Conservation (phyloP, 2,797 vertebrate species). For the Syngnathus acus region DNA sequence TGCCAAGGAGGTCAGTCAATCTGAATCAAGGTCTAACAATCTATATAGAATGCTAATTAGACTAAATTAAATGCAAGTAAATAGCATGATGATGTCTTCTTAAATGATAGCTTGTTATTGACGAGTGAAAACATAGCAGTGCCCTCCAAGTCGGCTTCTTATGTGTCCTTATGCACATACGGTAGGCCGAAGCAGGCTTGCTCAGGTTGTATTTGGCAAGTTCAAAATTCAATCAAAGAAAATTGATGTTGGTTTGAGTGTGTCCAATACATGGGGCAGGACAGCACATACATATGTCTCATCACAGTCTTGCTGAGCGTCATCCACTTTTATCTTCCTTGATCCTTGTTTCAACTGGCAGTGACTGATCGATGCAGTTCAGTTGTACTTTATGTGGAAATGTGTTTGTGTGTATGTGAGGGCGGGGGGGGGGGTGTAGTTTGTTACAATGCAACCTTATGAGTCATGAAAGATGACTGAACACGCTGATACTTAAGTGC, state of each 20-base stretch:
- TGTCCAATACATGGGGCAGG: constrained; percentile 22
- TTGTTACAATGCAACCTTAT: constrained; percentile 18
- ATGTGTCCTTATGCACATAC: not conserved
- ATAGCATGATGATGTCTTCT: not conserved
- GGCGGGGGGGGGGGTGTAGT: not conserved
- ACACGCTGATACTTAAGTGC: constrained; percentile 10
- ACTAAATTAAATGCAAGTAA: constrained; percentile 13
- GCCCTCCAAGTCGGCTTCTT: constrained; percentile 11
- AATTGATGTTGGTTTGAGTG: constrained; percentile 20
- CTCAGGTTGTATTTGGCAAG: constrained; percentile 7
- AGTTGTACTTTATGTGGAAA: constrained; percentile 21
- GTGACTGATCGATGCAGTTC: constrained; percentile 39
- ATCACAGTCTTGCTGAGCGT: constrained; percentile 22
- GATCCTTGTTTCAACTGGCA: constrained; percentile 37
- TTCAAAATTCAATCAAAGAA: constrained; percentile 16
- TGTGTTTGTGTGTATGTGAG: not conserved
- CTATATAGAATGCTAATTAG: constrained; percentile 34
- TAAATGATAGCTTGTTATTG: not conserved
- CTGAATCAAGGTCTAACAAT: constrained; percentile 26
- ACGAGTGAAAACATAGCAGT: not conserved
- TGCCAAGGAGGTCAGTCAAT: constrained; percentile 37
- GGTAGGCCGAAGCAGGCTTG: not conserved
- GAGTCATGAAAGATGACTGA: constrained; percentile 28
- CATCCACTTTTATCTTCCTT: constrained; percentile 15
- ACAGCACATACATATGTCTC: constrained; percentile 9